Percentiles rank a stretch among this genome's conserved stretches.
These are phyloP conservation scores for Tillus elongatus DNA, from an alignment of 2,888 invertebrate genomes.

Conservation along the genomic window DNA sequence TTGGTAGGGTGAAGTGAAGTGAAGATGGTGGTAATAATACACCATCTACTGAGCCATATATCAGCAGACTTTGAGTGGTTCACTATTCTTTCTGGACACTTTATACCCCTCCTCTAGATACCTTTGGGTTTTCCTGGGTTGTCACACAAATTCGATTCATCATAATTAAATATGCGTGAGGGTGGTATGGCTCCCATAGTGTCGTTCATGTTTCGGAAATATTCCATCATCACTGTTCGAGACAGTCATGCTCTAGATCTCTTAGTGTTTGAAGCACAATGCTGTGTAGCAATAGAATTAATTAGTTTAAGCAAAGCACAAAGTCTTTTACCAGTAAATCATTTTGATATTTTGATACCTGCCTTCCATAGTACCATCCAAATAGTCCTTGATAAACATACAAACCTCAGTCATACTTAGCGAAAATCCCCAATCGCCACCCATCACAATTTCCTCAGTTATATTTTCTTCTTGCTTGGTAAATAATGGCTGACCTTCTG, in stretches of 20 bases:
- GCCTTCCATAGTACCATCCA: conserved; percentile 10
- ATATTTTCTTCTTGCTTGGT: conserved; percentile 11
- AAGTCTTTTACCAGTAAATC: conserved; percentile 14
- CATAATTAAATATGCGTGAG: conserved; percentile 6
- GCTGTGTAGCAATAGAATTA: too few species aligned
- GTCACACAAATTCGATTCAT: conserved; percentile 21
- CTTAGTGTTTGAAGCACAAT: conserved; percentile 15
- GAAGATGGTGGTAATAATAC: conserved; percentile 27
- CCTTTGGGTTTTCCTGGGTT: conserved; percentile 28
- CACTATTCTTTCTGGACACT: conserved; percentile 29
- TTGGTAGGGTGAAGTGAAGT: too few species aligned
- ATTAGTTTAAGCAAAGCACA: too few species aligned
- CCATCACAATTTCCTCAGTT: conserved; percentile 4
- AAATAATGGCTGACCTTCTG: conserved; percentile 11
- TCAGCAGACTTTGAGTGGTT: conserved; percentile 30
- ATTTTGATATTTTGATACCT: conserved; percentile 3
- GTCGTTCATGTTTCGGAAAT: conserved; percentile 9
- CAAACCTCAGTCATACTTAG: conserved; percentile 10
- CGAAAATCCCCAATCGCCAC: conserved; percentile 13
- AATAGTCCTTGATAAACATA: conserved; percentile 11
- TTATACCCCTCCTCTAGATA: conserved; percentile 24
- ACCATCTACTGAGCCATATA: conserved; percentile 29
- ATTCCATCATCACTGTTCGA: conserved; percentile 4
- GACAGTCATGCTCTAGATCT: conserved; percentile 12
- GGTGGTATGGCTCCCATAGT: conserved; percentile 12